phyloP scores from a whole-genome alignment of 2,888 invertebrate species.

The Philhelius pedissequus region DNA sequence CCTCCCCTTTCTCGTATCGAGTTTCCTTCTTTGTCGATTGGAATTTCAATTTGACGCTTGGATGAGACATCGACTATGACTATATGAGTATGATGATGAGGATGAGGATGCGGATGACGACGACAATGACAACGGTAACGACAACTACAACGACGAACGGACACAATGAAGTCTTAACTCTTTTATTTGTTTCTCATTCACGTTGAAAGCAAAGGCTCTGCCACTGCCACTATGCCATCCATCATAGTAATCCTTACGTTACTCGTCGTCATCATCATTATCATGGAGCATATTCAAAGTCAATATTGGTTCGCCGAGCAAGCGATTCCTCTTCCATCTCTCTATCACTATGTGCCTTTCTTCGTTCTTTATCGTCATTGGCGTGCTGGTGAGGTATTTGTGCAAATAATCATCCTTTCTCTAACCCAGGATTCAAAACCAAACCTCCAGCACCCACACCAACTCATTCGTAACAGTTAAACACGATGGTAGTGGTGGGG shows the following conservation, averaged over 20 bases:
- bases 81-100: no score
- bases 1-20: conserved; percentile 9
- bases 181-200: conserved; percentile 21
- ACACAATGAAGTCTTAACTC: conserved; percentile 23
- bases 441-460: not conserved
- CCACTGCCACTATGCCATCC: conserved; percentile 52
- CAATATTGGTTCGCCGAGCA: conserved; percentile 56
- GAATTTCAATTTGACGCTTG: conserved; percentile 56
- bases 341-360: not conserved
- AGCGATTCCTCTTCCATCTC: conserved; percentile 2
- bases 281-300: conserved; percentile 64
- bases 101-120: no score
- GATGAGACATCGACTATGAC: not conserved
- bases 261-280: conserved; percentile 58
- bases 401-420: conserved; percentile 35
- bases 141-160: not conserved
- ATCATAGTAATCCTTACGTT: conserved; percentile 58
- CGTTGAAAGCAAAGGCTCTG: conserved; percentile 18
- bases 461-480: not conserved
- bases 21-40: conserved; percentile 40
- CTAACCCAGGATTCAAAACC: not conserved
- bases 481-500: conserved; percentile 1
- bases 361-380: not conserved
- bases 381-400: not conserved
- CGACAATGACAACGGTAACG: not conserved